Conservation (phyloP, 2,888 invertebrate species). For the Fragum whitleyi region DNA sequence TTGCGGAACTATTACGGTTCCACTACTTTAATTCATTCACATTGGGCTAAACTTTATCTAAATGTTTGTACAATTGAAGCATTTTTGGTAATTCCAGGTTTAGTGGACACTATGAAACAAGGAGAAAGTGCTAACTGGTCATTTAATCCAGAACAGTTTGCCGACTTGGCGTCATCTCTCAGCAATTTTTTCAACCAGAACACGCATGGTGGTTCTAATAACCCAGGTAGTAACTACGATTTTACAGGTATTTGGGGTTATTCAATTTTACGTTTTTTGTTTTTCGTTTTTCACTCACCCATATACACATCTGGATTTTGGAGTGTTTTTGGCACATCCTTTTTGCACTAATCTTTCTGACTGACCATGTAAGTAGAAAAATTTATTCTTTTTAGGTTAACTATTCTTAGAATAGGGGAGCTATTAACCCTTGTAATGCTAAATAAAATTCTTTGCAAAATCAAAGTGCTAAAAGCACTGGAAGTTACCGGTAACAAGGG, state of each 20-base stretch:
- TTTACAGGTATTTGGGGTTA: constrained; percentile 25
- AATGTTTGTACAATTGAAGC: too few species aligned
- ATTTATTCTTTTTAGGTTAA: background rate
- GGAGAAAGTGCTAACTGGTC: constrained; percentile 82
- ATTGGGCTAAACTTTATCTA: too few species aligned
- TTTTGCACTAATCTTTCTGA: background rate
- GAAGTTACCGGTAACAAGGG: too few species aligned
- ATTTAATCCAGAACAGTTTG: constrained; percentile 83
- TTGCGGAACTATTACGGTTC: too few species aligned
- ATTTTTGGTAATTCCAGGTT: constrained; percentile 69
- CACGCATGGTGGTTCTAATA: constrained; percentile 16
- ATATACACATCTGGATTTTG: background rate
- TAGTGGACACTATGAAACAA: constrained; percentile 83
- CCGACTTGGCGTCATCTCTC: constrained; percentile 83
- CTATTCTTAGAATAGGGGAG: background rate
- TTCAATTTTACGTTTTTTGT: constrained; percentile 8
- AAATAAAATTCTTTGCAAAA: too few species aligned
- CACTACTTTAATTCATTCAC: too few species aligned
- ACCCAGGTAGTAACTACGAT: constrained; percentile 31
- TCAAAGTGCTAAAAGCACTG: too few species aligned
- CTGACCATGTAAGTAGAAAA: constrained; percentile 2
- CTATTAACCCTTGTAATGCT: too few species aligned
- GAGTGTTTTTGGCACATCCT: background rate
- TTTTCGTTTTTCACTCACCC: background rate
- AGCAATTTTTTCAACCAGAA: constrained; percentile 82